Evolutionary conservation across 2,888 invertebrate genomes (phyloP).

Genomic region (Parnassius apollo): DNA sequence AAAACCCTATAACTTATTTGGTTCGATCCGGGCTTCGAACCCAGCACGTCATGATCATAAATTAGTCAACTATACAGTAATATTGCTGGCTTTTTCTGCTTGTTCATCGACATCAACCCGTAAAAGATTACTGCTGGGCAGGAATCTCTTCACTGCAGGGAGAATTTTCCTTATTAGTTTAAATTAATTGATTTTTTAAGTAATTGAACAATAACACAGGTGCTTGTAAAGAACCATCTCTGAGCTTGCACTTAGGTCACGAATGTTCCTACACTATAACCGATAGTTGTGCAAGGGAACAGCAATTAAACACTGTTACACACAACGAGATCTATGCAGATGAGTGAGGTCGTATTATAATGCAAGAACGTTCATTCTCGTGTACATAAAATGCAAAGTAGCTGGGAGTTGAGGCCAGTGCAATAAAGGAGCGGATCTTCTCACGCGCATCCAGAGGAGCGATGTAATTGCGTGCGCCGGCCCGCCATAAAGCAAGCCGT

Average conservation of each 20-base stretch:
- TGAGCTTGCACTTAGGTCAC: background rate
- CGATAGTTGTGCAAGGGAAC: background rate
- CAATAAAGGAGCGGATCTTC: conserved; percentile 35
- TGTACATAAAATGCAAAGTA: background rate
- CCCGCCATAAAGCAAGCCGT: conserved; percentile 49
- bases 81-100: too few relatives aligned
- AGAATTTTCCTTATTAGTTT: too few relatives aligned
- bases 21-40: too few relatives aligned
- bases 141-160: too few relatives aligned
- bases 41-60: too few relatives aligned
- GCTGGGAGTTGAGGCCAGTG: background rate
- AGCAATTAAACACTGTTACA: background rate
- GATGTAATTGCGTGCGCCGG: conserved; percentile 50
- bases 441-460: conserved; percentile 45
- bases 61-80: too few relatives aligned
- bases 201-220: background rate
- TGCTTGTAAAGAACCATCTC: background rate
- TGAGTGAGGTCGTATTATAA: background rate
- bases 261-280: background rate
- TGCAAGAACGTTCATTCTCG: background rate
- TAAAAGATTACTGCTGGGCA: too few relatives aligned
- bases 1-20: too few relatives aligned
- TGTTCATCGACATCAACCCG: too few relatives aligned
- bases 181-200: background rate
- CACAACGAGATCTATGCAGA: background rate